Conservation (phyloP, 1,140 invertebrate species). For the Planococcus citri region DNA sequence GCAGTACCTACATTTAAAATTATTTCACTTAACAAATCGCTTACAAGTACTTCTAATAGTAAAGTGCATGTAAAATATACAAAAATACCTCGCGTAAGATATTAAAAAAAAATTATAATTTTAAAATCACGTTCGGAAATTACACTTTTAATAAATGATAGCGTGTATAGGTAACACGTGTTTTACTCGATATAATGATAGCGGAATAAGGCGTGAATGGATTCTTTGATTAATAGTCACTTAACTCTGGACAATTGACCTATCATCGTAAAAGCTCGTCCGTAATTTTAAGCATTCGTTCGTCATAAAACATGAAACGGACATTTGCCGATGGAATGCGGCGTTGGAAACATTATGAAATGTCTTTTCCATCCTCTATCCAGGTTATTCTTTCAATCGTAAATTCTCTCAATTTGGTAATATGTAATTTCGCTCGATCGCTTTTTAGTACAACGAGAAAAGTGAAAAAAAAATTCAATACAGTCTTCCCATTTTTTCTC, state of each 20-base stretch:
- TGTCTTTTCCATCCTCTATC: not conserved
- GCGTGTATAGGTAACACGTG: not conserved
- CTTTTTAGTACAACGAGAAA: no score
- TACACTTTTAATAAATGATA: not conserved
- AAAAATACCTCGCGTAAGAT: no score
- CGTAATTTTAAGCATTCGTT: not conserved
- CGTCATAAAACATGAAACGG: not conserved
- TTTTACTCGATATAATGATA: not conserved
- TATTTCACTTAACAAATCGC: no score
- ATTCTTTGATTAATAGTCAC: slow-evolving; percentile 16
- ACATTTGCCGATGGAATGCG: not conserved
- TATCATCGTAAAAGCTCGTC: slow-evolving; percentile 5
- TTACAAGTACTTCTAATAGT: no score
- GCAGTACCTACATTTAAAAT: no score
- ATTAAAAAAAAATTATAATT: no score
- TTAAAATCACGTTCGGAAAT: not conserved
- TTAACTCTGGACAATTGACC: slow-evolving; percentile 12
- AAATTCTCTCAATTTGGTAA: no score
- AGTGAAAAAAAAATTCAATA: no score
- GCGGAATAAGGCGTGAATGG: slow-evolving; percentile 5
- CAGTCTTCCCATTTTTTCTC: no score
- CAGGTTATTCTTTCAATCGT: no score
- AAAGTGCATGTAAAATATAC: no score
- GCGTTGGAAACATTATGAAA: not conserved
- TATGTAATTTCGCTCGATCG: no score